Evolutionary conservation across 2,797 vertebrate species (phyloP).

Genomic region (Propithecus deckenii): DNA sequence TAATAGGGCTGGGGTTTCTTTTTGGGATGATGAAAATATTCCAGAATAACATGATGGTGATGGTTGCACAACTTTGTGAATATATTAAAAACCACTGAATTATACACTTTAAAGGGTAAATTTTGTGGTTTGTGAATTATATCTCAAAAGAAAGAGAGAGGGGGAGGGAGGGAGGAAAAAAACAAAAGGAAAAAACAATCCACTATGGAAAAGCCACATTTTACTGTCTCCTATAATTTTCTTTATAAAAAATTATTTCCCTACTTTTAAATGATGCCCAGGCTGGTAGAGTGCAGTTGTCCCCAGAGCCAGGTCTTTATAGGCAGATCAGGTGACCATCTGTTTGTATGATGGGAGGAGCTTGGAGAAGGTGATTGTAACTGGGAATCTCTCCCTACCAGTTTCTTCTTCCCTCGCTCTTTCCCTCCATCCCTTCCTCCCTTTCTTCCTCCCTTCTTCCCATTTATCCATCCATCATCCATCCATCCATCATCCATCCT

Average conservation of each 20-base stretch:
- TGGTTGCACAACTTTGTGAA: neutral
- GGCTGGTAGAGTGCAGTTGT: neutral
- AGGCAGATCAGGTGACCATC: neutral
- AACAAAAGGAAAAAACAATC: neutral
- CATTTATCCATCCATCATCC: neutral
- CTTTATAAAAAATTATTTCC: neutral
- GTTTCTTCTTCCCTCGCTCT: neutral
- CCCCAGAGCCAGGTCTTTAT: neutral
- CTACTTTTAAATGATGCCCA: neutral
- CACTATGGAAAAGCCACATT: neutral
- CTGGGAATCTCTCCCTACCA: neutral
- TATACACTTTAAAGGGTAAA: neutral
- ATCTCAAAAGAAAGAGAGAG: neutral
- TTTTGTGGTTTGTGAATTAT: neutral
- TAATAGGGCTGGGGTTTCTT: neutral
- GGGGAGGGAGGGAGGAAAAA: neutral
- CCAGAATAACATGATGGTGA: neutral
- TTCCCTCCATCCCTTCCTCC: neutral
- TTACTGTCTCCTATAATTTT: conserved; percentile 26
- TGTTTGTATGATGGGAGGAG: neutral
- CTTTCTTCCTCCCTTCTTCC: too few species aligned
- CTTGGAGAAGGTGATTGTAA: neutral
- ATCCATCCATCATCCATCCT: too few species aligned
- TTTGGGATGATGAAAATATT: neutral
- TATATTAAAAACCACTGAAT: neutral